Percentiles rank a stretch among this genome's conserved stretches.
Evolutionary conservation across 2,113 vertebrate genomes (phyloP).

Genomic region (Sceloporus undulatus): DNA sequence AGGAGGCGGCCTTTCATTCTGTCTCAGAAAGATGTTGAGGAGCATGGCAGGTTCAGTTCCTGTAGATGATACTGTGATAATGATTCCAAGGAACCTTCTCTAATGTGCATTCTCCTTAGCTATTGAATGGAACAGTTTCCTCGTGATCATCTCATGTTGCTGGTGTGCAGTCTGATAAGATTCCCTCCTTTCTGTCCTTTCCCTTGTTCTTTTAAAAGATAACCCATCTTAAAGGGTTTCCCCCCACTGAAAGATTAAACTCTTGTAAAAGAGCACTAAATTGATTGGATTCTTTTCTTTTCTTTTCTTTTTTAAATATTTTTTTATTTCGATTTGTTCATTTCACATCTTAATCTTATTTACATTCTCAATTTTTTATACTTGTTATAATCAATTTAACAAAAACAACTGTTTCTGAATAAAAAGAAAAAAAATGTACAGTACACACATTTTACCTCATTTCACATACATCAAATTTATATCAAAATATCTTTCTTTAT

Average conservation of each 20-base stretch:
- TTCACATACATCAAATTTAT: too few species aligned
- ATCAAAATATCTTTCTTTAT: too few species aligned
- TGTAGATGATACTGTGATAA: not conserved
- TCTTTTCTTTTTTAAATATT: too few species aligned
- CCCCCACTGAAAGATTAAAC: not conserved
- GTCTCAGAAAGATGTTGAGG: not conserved
- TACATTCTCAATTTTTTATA: too few species aligned
- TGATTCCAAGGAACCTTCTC: not conserved
- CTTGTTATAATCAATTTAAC: too few species aligned
- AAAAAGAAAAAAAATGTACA: too few species aligned
- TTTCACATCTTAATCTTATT: too few species aligned
- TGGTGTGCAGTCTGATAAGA: not conserved
- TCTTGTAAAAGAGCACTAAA: not conserved
- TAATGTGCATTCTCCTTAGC: not conserved
- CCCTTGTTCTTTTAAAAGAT: not conserved
- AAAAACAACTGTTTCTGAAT: too few species aligned
- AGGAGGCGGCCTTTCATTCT: not conserved
- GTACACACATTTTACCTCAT: too few species aligned
- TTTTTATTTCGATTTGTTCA: too few species aligned
- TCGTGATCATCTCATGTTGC: not conserved
- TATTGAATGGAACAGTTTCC: not conserved
- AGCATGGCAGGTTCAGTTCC: not conserved
- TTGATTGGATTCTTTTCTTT: too few species aligned
- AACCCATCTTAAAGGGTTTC: not conserved
- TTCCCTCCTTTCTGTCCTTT: not conserved